Conservation (phyloP, 64 coral and sea anemone species). For the Catalaphyllia jardinei region DNA sequence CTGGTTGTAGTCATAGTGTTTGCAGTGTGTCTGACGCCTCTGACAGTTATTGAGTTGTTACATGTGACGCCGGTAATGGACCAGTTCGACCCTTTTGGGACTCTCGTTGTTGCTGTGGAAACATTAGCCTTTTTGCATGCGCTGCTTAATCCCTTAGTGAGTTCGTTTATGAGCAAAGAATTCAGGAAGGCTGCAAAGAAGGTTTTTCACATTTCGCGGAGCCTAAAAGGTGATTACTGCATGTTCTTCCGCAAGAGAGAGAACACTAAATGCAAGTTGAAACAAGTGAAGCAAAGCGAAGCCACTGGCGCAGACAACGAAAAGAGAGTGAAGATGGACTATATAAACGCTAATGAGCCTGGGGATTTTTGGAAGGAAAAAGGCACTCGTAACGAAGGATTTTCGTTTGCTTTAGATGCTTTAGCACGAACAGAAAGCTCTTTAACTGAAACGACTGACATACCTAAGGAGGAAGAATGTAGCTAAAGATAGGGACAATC, state of each 20-base stretch:
- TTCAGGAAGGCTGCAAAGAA: conserved; percentile 55
- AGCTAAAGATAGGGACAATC: too few species aligned
- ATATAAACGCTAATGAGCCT: neutral
- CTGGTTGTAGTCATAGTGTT: conserved; percentile 45
- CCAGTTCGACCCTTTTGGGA: conserved; percentile 21
- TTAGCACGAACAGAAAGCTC: neutral
- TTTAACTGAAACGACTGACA: neutral
- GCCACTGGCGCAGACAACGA: neutral
- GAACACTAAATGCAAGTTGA: neutral
- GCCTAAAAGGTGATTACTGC: neutral
- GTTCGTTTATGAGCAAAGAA: conserved; percentile 38
- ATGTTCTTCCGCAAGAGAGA: neutral
- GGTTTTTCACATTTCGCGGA: neutral
- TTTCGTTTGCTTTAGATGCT: neutral
- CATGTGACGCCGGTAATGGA: neutral
- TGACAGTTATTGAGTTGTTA: conserved; percentile 33
- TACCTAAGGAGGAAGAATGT: neutral
- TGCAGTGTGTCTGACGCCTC: conserved; percentile 31
- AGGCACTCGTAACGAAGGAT: neutral
- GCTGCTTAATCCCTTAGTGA: conserved; percentile 40
- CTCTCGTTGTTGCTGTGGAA: neutral
- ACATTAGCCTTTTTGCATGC: conserved; percentile 44
- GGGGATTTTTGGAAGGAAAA: neutral
- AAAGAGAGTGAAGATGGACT: neutral
- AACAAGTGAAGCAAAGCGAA: neutral